Base-by-base conservation (phyloP, 1,140 invertebrate genomes). In the Eriocheir sinensis region DNA sequence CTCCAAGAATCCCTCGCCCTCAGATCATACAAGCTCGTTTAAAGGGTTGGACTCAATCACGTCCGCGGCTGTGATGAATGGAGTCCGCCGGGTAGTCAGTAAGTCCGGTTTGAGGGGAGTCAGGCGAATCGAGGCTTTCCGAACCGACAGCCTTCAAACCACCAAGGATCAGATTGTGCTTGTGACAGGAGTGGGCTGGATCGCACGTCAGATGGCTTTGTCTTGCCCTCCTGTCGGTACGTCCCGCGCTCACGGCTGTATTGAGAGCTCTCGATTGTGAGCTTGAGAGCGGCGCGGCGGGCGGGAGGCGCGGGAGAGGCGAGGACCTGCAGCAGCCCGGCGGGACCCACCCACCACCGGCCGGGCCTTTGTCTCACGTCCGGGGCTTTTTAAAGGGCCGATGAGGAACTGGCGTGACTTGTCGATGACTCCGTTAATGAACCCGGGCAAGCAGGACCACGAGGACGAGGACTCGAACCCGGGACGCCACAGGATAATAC, bases 111-210 rank as follows among this genome's bases (percentile, higher is more conserved):
- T 3, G 15, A 72, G 30, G 60, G 72, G 60, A 92, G 91, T 92
- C 72, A 15, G 41, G 86, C 41, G 79, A 80, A 93, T 93, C 86
- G 91, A 93, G 41, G 41, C 72, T 40, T 93, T 86, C 44, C 91
- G 38, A 83, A 85, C 44, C 91, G 80, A 83, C 41, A 83, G 81
- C 80, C 91, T 34, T 86, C 81, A 93, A 93, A 34, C 91, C 80
- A 80, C 53, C 4, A 41, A 93, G 91, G 53, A 93, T 93, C 91
- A 44, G 91, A 93, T 93, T 93, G 91, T 93, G 91, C 80, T 93
- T 93, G 91, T 93, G 91, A 93, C 91, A 48, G 41, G 91, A 93
- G 91, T 93, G 91, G 91, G 91, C 91, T 40, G 91, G 91, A 85
- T 86, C 91, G 40, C 81, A 36, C 81, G 91, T 93, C 91, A 93